These are phyloP conservation scores for Polypterus senegalus DNA, from an alignment of 2,113 vertebrate genomes.

Conservation along the genomic window DNA sequence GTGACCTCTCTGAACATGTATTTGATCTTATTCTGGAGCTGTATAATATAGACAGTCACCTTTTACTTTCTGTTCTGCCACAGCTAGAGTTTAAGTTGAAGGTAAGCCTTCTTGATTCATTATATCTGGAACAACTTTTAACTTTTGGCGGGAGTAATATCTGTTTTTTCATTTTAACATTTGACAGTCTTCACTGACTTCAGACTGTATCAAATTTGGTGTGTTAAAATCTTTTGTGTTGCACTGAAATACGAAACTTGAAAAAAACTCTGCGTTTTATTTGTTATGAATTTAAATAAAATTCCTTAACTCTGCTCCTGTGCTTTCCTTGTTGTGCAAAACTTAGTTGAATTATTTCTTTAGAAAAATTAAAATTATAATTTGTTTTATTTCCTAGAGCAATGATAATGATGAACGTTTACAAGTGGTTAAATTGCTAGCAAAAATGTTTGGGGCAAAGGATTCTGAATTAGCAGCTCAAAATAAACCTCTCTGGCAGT, in stretches of 20 bases:
- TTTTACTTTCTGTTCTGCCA: conserved; percentile 93
- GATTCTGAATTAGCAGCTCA: conserved; percentile 91
- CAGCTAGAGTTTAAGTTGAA: conserved; percentile 98
- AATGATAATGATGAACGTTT: conserved; percentile 98
- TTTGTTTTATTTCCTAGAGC: conserved; percentile 54
- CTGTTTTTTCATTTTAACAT: no score
- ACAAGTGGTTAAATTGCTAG: conserved; percentile 92
- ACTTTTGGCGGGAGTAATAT: not conserved
- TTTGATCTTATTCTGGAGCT: conserved; percentile 96
- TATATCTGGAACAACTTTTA: not conserved
- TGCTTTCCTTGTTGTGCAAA: not conserved
- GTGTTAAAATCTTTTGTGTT: not conserved
- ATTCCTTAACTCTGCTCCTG: no score
- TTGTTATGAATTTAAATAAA: no score
- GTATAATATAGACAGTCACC: conserved; percentile 95
- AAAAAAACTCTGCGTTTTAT: no score
- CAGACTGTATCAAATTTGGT: not conserved
- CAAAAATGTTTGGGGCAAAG: conserved; percentile 98
- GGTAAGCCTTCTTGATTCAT: conserved; percentile 42
- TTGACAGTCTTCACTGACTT: not conserved
- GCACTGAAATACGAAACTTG: not conserved
- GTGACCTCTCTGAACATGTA: conserved; percentile 91
- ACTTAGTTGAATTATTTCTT: not conserved
- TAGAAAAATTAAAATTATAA: conserved; percentile 7
- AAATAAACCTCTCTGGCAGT: conserved; percentile 97